A percentile compares a stretch with the other conserved stretches of the same genome.
phyloP scores from a whole-genome alignment of 2,797 vertebrate species.

The Amblyraja radiata region DNA sequence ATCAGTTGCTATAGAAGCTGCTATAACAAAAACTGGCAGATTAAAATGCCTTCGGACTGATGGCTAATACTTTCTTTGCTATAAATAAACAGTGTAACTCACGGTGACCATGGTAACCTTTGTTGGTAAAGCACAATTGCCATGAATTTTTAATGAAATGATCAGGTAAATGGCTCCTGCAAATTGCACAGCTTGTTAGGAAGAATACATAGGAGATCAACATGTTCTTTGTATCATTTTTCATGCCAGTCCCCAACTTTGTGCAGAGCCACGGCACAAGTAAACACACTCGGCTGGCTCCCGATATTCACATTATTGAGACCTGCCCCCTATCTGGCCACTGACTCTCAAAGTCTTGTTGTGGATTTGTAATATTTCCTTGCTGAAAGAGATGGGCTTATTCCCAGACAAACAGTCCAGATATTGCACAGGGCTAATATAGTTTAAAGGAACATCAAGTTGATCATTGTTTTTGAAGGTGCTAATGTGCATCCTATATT shows the following conservation, averaged over 20 bases:
- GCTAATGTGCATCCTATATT: not conserved
- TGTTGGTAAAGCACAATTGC: not conserved
- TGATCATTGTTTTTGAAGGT: not conserved
- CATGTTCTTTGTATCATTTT: not conserved
- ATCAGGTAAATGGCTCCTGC: not conserved
- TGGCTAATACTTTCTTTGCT: not conserved
- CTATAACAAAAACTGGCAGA: not conserved
- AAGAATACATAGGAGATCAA: not conserved
- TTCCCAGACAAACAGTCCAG: not conserved
- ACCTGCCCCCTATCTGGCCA: not conserved
- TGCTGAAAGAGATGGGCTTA: not conserved
- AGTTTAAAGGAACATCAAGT: not conserved
- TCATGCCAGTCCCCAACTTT: not conserved
- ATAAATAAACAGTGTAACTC: not conserved
- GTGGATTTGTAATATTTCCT: too few relatives aligned
- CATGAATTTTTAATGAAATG: not conserved
- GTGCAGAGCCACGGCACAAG: not conserved
- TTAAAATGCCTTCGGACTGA: not conserved
- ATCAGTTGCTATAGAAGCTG: not conserved
- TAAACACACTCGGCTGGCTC: not conserved
- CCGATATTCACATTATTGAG: not conserved
- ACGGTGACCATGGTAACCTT: not conserved
- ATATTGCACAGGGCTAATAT: not conserved
- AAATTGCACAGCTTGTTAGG: not conserved
- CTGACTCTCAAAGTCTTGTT: not conserved